Conservation (phyloP, 1,140 invertebrate genomes). For the Solenopsis invicta region DNA sequence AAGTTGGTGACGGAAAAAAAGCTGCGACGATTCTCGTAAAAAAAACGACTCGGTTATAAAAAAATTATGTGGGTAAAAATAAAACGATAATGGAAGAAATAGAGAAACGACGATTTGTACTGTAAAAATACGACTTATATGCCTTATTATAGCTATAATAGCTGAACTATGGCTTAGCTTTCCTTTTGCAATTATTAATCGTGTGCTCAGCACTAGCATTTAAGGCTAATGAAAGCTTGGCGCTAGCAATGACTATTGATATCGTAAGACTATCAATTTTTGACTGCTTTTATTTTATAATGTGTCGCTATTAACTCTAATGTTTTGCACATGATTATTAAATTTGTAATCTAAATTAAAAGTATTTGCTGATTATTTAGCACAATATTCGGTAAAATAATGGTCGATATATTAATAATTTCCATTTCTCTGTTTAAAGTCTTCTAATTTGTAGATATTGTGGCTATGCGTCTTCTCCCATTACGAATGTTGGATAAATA, state of each 20-base stretch:
- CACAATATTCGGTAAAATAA: neutral
- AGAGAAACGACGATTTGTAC: neutral
- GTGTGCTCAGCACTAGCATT: constrained; percentile 1
- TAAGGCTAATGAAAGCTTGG: constrained; percentile 23
- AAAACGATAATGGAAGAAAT: constrained; percentile 26
- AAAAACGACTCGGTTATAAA: constrained; percentile 46
- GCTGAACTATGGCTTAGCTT: neutral
- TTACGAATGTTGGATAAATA: neutral
- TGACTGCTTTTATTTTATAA: neutral
- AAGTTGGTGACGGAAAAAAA: constrained; percentile 70
- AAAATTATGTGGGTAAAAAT: neutral
- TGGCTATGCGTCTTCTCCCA: neutral
- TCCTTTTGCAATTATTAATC: constrained; percentile 47
- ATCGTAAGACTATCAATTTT: constrained; percentile 14
- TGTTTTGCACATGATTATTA: neutral
- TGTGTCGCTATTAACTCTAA: neutral
- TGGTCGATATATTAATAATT: constrained; percentile 9
- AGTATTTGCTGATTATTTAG: neutral
- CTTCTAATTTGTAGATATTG: neutral
- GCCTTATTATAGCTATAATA: neutral
- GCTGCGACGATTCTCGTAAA: constrained; percentile 44
- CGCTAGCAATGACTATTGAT: neutral
- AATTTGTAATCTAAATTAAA: constrained; percentile 33
- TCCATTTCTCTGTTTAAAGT: neutral
- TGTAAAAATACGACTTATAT: neutral